These are phyloP conservation scores for Nomia melanderi DNA, from an alignment of 1,140 invertebrate genomes.

Conservation along the genomic window DNA sequence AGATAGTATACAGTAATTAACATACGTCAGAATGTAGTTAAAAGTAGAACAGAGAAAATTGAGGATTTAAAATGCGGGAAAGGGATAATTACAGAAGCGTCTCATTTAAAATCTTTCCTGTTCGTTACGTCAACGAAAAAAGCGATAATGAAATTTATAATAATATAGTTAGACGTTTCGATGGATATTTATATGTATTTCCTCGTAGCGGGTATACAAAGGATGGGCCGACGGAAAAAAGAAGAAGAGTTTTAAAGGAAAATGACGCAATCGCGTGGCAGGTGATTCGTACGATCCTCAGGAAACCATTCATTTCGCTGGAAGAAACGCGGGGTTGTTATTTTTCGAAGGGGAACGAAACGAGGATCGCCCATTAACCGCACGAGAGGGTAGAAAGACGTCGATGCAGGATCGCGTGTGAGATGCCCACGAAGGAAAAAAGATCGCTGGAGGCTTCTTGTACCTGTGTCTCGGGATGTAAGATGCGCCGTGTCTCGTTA, in stretches of 20 bases:
- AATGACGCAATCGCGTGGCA: constrained; percentile 19
- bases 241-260: not conserved
- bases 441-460: constrained; percentile 17
- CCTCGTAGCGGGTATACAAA: not conserved
- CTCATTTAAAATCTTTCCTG: too few species aligned
- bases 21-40: too few species aligned
- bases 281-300: not conserved
- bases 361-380: constrained; percentile 58
- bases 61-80: too few species aligned
- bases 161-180: too few species aligned
- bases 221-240: not conserved
- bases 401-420: constrained; percentile 55
- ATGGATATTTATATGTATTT: not conserved
- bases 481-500: constrained; percentile 15
- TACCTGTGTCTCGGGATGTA: constrained; percentile 6
- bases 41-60: too few species aligned
- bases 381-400: constrained; percentile 54
- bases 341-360: constrained; percentile 57
- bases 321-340: not conserved
- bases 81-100: too few species aligned
- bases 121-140: too few species aligned
- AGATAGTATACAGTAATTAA: too few species aligned
- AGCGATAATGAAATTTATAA: too few species aligned
- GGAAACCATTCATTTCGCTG: not conserved
- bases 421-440: constrained; percentile 39